These are phyloP conservation scores for Caenorhabditis sp. DNA, from an alignment of 2,888 invertebrate species.

Conservation along the genomic window DNA sequence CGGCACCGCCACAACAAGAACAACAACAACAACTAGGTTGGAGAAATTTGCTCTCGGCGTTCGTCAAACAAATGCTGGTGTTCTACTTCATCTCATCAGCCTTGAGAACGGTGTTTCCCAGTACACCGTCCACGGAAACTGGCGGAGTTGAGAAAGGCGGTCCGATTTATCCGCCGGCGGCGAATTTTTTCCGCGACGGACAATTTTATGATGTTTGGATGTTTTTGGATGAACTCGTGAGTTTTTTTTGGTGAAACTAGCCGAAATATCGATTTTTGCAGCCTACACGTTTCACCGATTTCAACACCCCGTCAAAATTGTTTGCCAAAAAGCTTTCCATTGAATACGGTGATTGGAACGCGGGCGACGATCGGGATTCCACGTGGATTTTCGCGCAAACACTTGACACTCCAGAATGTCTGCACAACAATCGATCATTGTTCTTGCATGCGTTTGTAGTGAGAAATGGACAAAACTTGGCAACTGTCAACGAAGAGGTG, in stretches of 20 bases:
- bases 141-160: too few relatives aligned
- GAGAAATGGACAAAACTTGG: conserved; percentile 74
- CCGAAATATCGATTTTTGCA: neutral
- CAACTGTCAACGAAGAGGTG: conserved; percentile 11
- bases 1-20: neutral
- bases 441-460: conserved; percentile 86
- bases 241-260: conserved; percentile 12
- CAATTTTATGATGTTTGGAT: conserved; percentile 73
- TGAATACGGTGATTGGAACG: conserved; percentile 32
- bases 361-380: conserved; percentile 72
- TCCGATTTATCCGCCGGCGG: conserved; percentile 2
- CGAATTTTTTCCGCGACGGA: conserved; percentile 71
- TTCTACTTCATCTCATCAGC: conserved; percentile 16
- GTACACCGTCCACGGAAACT: too few relatives aligned
- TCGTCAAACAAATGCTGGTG: conserved; percentile 29
- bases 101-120: neutral
- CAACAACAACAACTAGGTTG: neutral
- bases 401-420: conserved; percentile 66
- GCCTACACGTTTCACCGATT: neutral
- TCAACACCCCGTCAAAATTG: neutral
- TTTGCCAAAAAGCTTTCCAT: neutral
- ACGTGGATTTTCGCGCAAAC: conserved; percentile 67
- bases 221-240: conserved; percentile 71
- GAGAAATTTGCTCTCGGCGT: conserved; percentile 7
- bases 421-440: conserved; percentile 86